A percentile compares a stretch with the other conserved stretches of the same genome.
Conservation (phyloP, 2,888 invertebrate species). For the Anarsia innoxiella region DNA sequence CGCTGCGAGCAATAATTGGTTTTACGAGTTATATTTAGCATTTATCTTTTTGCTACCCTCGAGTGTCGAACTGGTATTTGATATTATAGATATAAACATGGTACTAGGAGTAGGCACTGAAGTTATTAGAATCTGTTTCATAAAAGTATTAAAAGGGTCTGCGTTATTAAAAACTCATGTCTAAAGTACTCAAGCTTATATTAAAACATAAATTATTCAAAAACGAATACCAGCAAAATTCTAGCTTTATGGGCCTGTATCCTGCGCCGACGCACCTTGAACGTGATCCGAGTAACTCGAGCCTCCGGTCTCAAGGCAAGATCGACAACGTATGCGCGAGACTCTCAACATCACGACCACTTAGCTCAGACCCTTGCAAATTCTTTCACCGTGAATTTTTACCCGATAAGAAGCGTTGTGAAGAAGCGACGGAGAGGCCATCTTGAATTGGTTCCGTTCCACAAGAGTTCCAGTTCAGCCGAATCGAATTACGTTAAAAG, state of each 20-base stretch:
- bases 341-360: conserved; percentile 39
- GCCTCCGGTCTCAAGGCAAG: conserved; percentile 64
- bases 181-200: too few relatives aligned
- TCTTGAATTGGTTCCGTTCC: conserved; percentile 47
- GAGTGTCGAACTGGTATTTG: too few relatives aligned
- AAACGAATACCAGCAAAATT: conserved; percentile 35
- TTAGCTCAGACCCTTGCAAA: conserved; percentile 41
- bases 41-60: too few relatives aligned
- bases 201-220: too few relatives aligned
- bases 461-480: conserved; percentile 57
- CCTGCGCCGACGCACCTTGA: conserved; percentile 60
- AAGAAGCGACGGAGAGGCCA: conserved; percentile 38
- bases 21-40: conserved; percentile 25
- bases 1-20: conserved; percentile 36
- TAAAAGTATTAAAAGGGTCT: too few relatives aligned
- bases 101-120: too few relatives aligned
- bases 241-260: conserved; percentile 41
- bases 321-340: conserved; percentile 48
- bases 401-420: conserved; percentile 19
- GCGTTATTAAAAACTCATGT: too few relatives aligned
- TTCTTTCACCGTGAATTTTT: conserved; percentile 26
- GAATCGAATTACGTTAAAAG: conserved; percentile 70
- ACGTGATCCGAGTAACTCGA: conserved; percentile 71
- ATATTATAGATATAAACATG: too few relatives aligned
- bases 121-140: too few relatives aligned